phyloP scores from a whole-genome alignment of 2,888 invertebrate genomes.

The Hypomecis atomaria region DNA sequence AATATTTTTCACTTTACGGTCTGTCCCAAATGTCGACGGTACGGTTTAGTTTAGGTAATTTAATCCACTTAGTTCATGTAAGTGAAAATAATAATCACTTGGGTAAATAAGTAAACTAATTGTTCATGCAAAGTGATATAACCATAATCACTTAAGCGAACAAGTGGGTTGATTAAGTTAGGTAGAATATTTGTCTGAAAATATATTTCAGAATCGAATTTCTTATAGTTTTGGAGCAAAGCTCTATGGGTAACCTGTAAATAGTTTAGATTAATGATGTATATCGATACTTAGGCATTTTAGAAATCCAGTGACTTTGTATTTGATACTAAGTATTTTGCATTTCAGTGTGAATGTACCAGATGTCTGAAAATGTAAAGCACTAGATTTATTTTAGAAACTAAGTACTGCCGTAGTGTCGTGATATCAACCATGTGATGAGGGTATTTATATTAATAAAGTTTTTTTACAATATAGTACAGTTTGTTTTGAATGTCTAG shows the following conservation, averaged over 20 bases:
- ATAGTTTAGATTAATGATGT: constrained; percentile 42
- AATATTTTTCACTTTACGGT: too few species aligned
- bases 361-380: constrained; percentile 6
- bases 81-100: too few species aligned
- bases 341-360: constrained; percentile 4
- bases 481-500: constrained; percentile 15
- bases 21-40: too few species aligned
- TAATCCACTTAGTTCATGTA: too few species aligned
- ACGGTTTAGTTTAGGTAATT: too few species aligned
- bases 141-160: too few species aligned
- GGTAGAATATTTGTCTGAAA: constrained; percentile 4
- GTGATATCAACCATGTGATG: constrained; percentile 69
- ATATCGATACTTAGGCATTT: constrained; percentile 22
- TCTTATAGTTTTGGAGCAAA: constrained; percentile 32
- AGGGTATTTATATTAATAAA: constrained; percentile 71
- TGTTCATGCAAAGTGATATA: too few species aligned
- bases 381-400: constrained; percentile 7
- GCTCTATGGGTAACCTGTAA: constrained; percentile 57
- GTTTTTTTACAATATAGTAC: constrained; percentile 38
- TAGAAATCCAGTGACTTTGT: constrained; percentile 25
- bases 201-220: constrained; percentile 4
- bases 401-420: constrained; percentile 50
- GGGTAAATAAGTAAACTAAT: too few species aligned
- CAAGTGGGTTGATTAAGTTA: too few species aligned
- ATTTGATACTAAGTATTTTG: constrained; percentile 34